A percentile compares a stretch with the other conserved stretches of the same genome.
Conservation (phyloP, 2,113 vertebrate genomes). For the Ascaphus truei region DNA sequence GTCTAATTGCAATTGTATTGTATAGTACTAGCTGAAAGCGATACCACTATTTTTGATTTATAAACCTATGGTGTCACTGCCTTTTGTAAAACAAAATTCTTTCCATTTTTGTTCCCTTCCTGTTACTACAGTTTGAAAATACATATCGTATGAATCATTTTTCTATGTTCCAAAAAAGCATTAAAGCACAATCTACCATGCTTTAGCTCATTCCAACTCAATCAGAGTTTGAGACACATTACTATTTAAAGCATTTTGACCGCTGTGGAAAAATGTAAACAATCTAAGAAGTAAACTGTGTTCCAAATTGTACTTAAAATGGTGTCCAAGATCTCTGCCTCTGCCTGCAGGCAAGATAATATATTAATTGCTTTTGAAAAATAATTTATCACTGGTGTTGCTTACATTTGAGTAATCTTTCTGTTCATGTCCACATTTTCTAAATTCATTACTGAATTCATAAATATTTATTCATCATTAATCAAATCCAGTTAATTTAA, state of each 20-base stretch:
- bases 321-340: background rate
- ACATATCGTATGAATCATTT: no score
- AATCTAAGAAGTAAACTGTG: background rate
- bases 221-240: no score
- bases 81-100: no score
- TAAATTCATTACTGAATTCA: slow-evolving; percentile 4
- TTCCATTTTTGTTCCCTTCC: no score
- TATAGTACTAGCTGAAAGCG: no score
- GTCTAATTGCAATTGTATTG: no score
- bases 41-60: no score
- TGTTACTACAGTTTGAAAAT: no score
- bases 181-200: no score
- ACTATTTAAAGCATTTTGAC: background rate
- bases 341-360: background rate
- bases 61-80: no score
- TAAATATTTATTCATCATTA: background rate
- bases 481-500: background rate
- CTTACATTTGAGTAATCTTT: slow-evolving; percentile 17
- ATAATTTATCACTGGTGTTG: slow-evolving; percentile 1
- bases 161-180: no score
- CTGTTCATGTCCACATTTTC: background rate
- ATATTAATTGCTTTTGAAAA: slow-evolving; percentile 7
- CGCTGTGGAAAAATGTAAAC: background rate
- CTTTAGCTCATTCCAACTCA: no score
- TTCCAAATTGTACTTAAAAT: background rate